Evolutionary conservation across 1,140 invertebrate species (phyloP), one percentile per base, ranked within the genome.

Genomic region (Spodoptera litura): DNA sequence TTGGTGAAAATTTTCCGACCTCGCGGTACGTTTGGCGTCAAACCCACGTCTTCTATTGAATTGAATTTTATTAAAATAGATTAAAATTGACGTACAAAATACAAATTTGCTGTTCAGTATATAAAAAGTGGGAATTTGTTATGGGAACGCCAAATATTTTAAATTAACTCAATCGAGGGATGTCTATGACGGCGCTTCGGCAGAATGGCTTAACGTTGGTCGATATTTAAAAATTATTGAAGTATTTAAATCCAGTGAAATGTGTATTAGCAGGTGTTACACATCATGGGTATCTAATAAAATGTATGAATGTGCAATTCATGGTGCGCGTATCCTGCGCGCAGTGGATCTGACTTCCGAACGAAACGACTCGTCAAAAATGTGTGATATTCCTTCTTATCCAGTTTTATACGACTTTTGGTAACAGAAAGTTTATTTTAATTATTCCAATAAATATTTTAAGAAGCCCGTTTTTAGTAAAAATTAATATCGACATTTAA

Each of bases 1-100:
- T 91, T 93, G 77, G 78, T 83, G 77, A 86, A 93, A 91, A 82
- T 89, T 92, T 93, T 93, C 90, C 92, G 84, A 82, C 82, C 61
- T 75, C 84, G 75, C 70, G 83, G 87, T 84, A 85, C 61, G 81
- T 86, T 71, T 86, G 86, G 88, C 89, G 87, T 89, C 84, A 84
- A 85, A 66, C 78, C 76, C 66, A 73, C 56, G 25, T 52, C 49
- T 78, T 75, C 25, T 44, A 51, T 49, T 15, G 35, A 52, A 70
- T 55, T 79, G n/a, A 66, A 13, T 31, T 73, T 55, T 49, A 56
- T 44, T 25, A 76, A 76, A 80, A 76, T 13, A 3, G 20, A 49
- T 76, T 55, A 49, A 70, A 61, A 79, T 74, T 35, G 3, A 44
- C 49, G 35, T 56, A 4, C 8, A 68, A 49, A 68, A 77, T 77